Percentiles rank a stretch among this genome's conserved stretches.
Evolutionary conservation across 92 coral and sea anemone genomes (phyloP).

Genomic region (Palythoa heliodiscus): DNA sequence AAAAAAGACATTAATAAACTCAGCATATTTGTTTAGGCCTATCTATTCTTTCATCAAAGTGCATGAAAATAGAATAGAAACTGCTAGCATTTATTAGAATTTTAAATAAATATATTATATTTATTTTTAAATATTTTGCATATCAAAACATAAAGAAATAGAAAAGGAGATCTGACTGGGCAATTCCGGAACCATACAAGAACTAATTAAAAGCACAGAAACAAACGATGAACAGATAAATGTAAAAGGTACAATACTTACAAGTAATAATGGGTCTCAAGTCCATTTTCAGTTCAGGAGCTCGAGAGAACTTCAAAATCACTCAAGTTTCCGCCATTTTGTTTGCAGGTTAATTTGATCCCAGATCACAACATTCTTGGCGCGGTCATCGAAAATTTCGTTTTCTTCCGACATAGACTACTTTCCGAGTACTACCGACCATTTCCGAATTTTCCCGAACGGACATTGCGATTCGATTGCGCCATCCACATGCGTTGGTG

Average conservation of each 20-base stretch:
- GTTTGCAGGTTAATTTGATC: neutral
- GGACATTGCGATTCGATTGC: slow-evolving; percentile 27
- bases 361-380: neutral
- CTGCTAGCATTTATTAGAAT: neutral
- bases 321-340: neutral
- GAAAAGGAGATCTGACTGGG: neutral
- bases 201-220: neutral
- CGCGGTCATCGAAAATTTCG: neutral
- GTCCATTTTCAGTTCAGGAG: slow-evolving; percentile 21
- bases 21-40: too few relatives aligned
- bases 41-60: too few relatives aligned
- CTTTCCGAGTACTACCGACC: neutral
- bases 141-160: neutral
- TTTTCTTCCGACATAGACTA: neutral
- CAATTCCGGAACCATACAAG: neutral
- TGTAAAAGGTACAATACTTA: neutral
- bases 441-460: slow-evolving; percentile 29
- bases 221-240: neutral
- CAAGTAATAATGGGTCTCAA: slow-evolving; percentile 34
- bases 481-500: slow-evolving; percentile 39
- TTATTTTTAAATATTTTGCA: neutral
- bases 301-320: neutral
- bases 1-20: too few relatives aligned
- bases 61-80: too few relatives aligned
- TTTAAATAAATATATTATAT: too few relatives aligned